Evolutionary conservation across 2,888 invertebrate species (phyloP), one percentile per base, ranked within the genome.

Genomic region (Erpobdella octoculata): DNA sequence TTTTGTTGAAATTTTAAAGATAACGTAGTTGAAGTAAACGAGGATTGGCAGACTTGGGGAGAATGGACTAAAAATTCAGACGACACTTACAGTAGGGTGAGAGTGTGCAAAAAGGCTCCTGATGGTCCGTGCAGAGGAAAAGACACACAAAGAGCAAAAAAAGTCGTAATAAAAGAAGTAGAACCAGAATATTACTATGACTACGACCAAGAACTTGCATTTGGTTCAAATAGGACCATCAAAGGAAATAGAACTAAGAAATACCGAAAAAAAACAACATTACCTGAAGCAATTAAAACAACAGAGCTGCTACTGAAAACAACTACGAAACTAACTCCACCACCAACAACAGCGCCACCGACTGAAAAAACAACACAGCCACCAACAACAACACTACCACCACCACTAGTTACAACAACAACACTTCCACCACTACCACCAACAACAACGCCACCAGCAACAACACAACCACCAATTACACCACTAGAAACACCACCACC

Each of bases 81-180:
- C 25, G 62, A 35, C 31, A 62, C 62, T n/a, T 31, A n/a, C n/a
- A 35, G n/a, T 1, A 31, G 62, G 31, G 33, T n/a, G 12, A 62
- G 62, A 35, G 33, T 35, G 28, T 62, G 62, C 62, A 62, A 62
- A 18, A 62, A 62, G 8, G n/a, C n/a, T n/a, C 62, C 62, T 2
- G 33, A 25, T 33, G 62, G 62, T 33, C 62, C 35, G n/a, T 62
- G 62, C 62, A n/a, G 62, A n/a, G 62, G 62, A 33, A 28, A 31
- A 21, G 35, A 62, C 31, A n/a, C 9, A 31, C 62, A 31, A 62
- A 53, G 53, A 53, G 28, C 21, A 53, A 21, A 28, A 53, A 53
- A 53, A 53, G n/a, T n/a, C n/a, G n/a, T n/a, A n/a, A n/a, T n/a
- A n/a, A n/a, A n/a, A n/a, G n/a, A n/a, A n/a, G n/a, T n/a, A n/a